These are phyloP conservation scores for Isoperla grammatica DNA, from an alignment of 2,888 invertebrate genomes.

Conservation along the genomic window DNA sequence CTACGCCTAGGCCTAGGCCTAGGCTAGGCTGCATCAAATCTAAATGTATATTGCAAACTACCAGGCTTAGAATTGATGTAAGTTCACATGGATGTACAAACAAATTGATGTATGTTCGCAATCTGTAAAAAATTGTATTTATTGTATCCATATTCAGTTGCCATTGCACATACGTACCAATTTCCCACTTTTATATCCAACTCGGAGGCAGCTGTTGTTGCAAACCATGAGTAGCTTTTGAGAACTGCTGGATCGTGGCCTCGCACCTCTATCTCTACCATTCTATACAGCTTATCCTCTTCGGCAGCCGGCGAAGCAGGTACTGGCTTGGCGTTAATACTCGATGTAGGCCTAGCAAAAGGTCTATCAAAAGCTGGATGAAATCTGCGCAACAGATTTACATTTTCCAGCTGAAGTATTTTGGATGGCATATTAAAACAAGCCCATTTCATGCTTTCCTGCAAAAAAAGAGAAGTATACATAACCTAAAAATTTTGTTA, in stretches of 20 bases:
- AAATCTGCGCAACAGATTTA: not conserved
- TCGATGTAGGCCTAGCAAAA: not conserved
- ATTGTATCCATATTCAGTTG: too few species aligned
- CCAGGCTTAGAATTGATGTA: too few species aligned
- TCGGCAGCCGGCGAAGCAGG: constrained; percentile 37
- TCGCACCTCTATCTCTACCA: constrained; percentile 77
- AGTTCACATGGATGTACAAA: too few species aligned
- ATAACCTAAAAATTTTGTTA: not conserved
- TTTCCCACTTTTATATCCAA: constrained; percentile 71
- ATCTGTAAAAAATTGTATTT: too few species aligned
- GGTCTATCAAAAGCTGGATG: not conserved
- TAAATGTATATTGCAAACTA: too few species aligned
- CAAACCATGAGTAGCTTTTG: constrained; percentile 82
- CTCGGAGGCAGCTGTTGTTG: constrained; percentile 71
- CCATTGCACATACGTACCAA: constrained; percentile 53
- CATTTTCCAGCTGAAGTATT: not conserved
- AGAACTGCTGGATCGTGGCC: constrained; percentile 85
- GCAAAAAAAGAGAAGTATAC: not conserved
- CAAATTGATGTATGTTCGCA: too few species aligned
- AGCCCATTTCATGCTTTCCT: too few species aligned
- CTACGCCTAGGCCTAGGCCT: too few species aligned
- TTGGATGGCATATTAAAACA: not conserved
- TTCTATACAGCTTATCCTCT: constrained; percentile 73
- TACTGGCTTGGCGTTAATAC: not conserved
- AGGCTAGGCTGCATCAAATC: too few species aligned